Conservation (phyloP, 2,797 vertebrate species). For the Cyclopterus lumpus region DNA sequence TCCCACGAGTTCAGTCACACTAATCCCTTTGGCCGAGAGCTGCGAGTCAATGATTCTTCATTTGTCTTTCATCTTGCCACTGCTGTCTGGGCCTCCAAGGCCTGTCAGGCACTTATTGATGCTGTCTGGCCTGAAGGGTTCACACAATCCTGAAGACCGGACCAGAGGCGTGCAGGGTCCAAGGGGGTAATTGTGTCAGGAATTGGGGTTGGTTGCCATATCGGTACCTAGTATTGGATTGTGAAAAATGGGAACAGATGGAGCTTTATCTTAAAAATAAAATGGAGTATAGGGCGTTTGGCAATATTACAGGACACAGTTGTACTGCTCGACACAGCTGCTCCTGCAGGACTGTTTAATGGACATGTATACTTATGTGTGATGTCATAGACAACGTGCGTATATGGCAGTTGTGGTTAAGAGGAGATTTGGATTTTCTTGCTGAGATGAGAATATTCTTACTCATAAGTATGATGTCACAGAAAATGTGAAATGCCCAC, state of each 20-base stretch:
- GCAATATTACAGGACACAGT: no score
- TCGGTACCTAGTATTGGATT: slow-evolving; percentile 25
- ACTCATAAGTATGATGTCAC: neutral
- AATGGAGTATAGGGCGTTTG: slow-evolving; percentile 14
- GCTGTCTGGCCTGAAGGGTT: slow-evolving; percentile 74
- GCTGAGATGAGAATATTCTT: slow-evolving; percentile 11
- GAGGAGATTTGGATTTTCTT: slow-evolving; percentile 8
- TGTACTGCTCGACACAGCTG: no score
- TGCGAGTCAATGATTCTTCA: slow-evolving; percentile 83
- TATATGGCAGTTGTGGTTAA: neutral
- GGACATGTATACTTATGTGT: slow-evolving; percentile 7
- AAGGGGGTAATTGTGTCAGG: slow-evolving; percentile 69
- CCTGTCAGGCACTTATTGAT: slow-evolving; percentile 74
- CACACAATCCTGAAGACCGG: slow-evolving; percentile 56
- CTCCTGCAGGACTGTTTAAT: slow-evolving; percentile 28
- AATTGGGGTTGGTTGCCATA: slow-evolving; percentile 60
- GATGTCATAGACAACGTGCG: slow-evolving; percentile 11
- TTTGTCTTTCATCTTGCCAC: slow-evolving; percentile 81
- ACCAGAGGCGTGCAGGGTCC: slow-evolving; percentile 48
- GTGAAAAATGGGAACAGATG: slow-evolving; percentile 20
- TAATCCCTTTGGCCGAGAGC: slow-evolving; percentile 81
- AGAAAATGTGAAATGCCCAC: neutral
- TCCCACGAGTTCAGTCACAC: slow-evolving; percentile 75
- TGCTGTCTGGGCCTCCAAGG: slow-evolving; percentile 71
- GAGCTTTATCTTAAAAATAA: slow-evolving; percentile 33